Evolutionary conservation across 2,113 vertebrate genomes (phyloP).

Genomic region (Lycaon pictus): DNA sequence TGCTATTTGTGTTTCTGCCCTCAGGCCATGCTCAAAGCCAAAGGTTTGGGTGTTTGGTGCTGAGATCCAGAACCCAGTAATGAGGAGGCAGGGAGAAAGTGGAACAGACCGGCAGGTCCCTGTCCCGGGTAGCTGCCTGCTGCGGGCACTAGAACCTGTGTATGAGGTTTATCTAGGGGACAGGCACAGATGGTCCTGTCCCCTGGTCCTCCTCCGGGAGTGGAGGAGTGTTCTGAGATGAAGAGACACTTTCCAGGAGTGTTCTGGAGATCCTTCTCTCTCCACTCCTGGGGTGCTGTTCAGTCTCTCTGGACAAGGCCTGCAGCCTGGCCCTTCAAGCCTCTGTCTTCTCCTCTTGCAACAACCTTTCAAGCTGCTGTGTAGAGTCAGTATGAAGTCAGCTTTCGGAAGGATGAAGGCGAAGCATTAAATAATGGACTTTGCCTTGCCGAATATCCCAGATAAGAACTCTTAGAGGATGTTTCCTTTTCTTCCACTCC

Average conservation of each 20-base stretch:
- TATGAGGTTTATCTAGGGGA: background rate
- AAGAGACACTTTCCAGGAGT: background rate
- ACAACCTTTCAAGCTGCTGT: background rate
- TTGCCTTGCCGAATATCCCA: background rate
- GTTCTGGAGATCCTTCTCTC: background rate
- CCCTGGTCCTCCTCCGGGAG: background rate
- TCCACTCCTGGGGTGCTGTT: background rate
- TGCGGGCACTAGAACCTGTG: rapidly evolving
- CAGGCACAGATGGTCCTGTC: no score
- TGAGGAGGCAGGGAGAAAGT: background rate
- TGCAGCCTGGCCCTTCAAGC: background rate
- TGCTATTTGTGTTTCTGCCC: conserved; percentile 17
- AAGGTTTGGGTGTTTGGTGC: background rate
- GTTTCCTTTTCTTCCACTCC: background rate
- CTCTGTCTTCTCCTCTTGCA: background rate
- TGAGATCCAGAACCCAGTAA: background rate
- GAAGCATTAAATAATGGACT: background rate
- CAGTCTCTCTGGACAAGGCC: background rate
- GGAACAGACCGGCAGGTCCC: background rate
- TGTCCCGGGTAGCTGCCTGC: background rate
- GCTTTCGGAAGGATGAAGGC: background rate
- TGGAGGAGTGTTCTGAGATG: background rate
- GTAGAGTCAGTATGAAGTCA: background rate
- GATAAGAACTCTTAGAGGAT: background rate
- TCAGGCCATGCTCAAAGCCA: background rate